Conservation (phyloP, 2,888 invertebrate species). For the Carterocephalus palaemon region DNA sequence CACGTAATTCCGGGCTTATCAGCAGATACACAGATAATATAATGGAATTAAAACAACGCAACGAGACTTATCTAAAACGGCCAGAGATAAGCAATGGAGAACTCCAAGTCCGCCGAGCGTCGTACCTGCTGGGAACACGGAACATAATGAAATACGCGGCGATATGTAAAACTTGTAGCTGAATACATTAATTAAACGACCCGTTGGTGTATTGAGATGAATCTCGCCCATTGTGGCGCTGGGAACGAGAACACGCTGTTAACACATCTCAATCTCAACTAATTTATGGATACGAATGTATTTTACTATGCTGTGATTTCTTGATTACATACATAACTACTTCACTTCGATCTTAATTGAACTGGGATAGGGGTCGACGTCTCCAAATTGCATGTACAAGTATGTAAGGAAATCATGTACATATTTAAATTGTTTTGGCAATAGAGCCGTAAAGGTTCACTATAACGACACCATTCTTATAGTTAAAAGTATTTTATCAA, state of each 20-base stretch:
- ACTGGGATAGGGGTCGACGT: too few relatives aligned
- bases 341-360: too few relatives aligned
- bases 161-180: constrained; percentile 19
- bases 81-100: constrained; percentile 23
- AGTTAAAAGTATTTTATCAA: too few relatives aligned
- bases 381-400: too few relatives aligned
- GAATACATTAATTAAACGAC: constrained; percentile 21
- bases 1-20: constrained; percentile 21
- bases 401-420: too few relatives aligned
- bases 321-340: too few relatives aligned
- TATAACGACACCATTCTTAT: too few relatives aligned
- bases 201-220: constrained; percentile 12
- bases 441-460: too few relatives aligned
- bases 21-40: constrained; percentile 18
- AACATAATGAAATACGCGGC: constrained; percentile 22
- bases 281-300: constrained; percentile 15
- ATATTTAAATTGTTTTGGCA: too few relatives aligned
- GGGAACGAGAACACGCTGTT: constrained; percentile 16
- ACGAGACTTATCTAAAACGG: constrained; percentile 24
- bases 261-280: constrained; percentile 19
- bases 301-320: background rate
- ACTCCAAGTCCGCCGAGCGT: constrained; percentile 21
- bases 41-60: constrained; percentile 24
- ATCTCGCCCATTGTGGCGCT: constrained; percentile 19
- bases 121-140: constrained; percentile 16